Percentiles rank a stretch among this genome's conserved stretches.
phyloP scores from a whole-genome alignment of 2,888 invertebrate species.

The Eupithecia insigniata region DNA sequence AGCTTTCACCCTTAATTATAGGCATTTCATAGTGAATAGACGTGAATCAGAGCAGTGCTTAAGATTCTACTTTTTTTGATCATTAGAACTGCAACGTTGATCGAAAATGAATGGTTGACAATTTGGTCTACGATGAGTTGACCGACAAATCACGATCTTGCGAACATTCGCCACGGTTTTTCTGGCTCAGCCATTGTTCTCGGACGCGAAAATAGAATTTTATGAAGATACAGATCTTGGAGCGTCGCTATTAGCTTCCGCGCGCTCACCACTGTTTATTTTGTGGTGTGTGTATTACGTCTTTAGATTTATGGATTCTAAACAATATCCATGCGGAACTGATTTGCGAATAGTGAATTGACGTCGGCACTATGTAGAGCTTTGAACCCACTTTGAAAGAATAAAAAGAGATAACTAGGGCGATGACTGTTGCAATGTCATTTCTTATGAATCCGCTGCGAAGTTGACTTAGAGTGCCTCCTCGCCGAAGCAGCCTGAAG shows the following conservation, averaged over 20 bases:
- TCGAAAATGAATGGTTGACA: conserved; percentile 30
- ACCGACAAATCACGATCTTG: conserved; percentile 31
- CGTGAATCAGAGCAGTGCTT: conserved; percentile 61
- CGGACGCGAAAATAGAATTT: conserved; percentile 42
- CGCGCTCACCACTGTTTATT: conserved; percentile 42
- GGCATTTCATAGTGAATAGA: conserved; percentile 61
- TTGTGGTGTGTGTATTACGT: conserved; percentile 33
- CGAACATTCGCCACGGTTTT: conserved; percentile 28
- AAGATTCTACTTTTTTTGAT: conserved; percentile 48
- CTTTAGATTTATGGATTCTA: conserved; percentile 37
- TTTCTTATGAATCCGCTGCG: conserved; percentile 21
- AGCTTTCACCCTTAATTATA: conserved; percentile 77
- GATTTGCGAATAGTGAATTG: conserved; percentile 25
- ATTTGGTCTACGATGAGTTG: conserved; percentile 31
- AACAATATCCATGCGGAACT: conserved; percentile 39
- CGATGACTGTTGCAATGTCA: conserved; percentile 22
- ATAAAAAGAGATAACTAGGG: conserved; percentile 21
- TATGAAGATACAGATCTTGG: conserved; percentile 42
- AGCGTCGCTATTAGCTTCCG: conserved; percentile 40
- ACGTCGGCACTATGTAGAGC: conserved; percentile 6
- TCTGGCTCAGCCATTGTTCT: conserved; percentile 41
- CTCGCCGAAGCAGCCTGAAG: conserved; percentile 36
- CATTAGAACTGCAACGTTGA: conserved; percentile 41
- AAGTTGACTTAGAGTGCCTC: conserved; percentile 25
- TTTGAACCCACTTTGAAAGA: conserved; percentile 2